Percentiles rank a stretch among this genome's conserved stretches.
These are phyloP conservation scores for Nymphalis polychloros DNA, from an alignment of 2,888 invertebrate species.

Conservation along the genomic window DNA sequence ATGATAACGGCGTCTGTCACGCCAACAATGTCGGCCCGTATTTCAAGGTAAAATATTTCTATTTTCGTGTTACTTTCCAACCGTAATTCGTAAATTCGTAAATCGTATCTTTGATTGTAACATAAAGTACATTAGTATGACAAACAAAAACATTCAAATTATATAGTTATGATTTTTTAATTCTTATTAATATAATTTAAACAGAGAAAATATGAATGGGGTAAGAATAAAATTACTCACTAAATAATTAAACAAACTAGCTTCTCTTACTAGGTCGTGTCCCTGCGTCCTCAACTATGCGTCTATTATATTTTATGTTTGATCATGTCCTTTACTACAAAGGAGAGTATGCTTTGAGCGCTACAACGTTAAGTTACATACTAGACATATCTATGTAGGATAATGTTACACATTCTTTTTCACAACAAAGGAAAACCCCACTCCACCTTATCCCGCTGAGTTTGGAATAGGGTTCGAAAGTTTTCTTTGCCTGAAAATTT, in stretches of 20 bases:
- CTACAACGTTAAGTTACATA: neutral
- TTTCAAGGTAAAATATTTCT: slow-evolving; percentile 7
- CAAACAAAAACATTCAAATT: too few relatives aligned
- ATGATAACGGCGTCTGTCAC: slow-evolving; percentile 3
- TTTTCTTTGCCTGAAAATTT: slow-evolving; percentile 38
- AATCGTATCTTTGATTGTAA: neutral
- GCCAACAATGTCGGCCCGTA: neutral
- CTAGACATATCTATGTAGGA: slow-evolving; percentile 7
- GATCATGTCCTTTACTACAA: slow-evolving; percentile 14
- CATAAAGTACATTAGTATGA: too few relatives aligned
- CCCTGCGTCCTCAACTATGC: neutral
- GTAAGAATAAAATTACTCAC: too few relatives aligned
- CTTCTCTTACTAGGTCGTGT: neutral
- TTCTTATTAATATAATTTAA: neutral
- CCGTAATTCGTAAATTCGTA: neutral
- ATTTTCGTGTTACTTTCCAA: neutral
- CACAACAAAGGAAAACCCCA: slow-evolving; percentile 29
- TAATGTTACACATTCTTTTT: slow-evolving; percentile 30
- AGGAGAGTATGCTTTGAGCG: slow-evolving; percentile 32
- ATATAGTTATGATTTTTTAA: neutral
- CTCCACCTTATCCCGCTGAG: slow-evolving; percentile 28
- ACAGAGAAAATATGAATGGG: too few relatives aligned
- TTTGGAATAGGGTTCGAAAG: slow-evolving; percentile 32
- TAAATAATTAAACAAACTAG: neutral
- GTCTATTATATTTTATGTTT: slow-evolving; percentile 20